These are phyloP conservation scores for Paralichthys olivaceus DNA, from an alignment of 2,113 vertebrate species.

Conservation along the genomic window DNA sequence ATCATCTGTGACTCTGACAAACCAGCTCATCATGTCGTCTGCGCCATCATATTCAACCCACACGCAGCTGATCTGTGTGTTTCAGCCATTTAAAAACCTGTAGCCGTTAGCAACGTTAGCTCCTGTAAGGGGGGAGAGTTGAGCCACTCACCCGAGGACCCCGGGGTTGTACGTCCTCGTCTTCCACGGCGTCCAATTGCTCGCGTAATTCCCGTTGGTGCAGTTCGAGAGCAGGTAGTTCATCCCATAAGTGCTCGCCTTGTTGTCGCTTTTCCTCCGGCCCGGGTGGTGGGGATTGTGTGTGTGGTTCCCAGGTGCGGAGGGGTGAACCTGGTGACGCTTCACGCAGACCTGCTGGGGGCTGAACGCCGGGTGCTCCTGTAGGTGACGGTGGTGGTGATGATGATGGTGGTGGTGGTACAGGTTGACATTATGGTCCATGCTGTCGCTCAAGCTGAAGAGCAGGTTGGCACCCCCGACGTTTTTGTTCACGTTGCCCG, in stretches of 20 bases:
- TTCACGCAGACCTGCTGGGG: slow-evolving; percentile 76
- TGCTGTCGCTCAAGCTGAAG: slow-evolving; percentile 78
- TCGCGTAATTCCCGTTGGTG: slow-evolving; percentile 80
- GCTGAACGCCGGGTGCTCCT: slow-evolving; percentile 70
- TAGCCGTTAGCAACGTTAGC: background rate
- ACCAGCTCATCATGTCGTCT: background rate
- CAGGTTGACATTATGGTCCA: slow-evolving; percentile 82
- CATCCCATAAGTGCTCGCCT: slow-evolving; percentile 97
- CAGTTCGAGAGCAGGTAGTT: slow-evolving; percentile 92
- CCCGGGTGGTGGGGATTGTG: slow-evolving; percentile 88
- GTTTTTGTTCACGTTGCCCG: slow-evolving; percentile 76
- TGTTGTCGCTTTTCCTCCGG: slow-evolving; percentile 96
- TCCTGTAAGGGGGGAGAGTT: background rate
- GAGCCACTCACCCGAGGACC: slow-evolving; percentile 90
- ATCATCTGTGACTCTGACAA: background rate
- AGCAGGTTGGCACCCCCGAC: slow-evolving; percentile 65
- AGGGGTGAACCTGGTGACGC: slow-evolving; percentile 73
- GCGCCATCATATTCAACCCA: background rate
- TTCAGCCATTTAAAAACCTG: background rate
- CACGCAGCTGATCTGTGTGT: background rate
- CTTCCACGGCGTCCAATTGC: slow-evolving; percentile 94
- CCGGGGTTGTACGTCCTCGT: slow-evolving; percentile 91
- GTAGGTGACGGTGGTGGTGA: slow-evolving; percentile 55
- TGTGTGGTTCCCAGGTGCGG: slow-evolving; percentile 71
- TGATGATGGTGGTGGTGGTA: slow-evolving; percentile 62